Conservation (phyloP, 2,113 vertebrate species). For the Ardeotis arabs region DNA sequence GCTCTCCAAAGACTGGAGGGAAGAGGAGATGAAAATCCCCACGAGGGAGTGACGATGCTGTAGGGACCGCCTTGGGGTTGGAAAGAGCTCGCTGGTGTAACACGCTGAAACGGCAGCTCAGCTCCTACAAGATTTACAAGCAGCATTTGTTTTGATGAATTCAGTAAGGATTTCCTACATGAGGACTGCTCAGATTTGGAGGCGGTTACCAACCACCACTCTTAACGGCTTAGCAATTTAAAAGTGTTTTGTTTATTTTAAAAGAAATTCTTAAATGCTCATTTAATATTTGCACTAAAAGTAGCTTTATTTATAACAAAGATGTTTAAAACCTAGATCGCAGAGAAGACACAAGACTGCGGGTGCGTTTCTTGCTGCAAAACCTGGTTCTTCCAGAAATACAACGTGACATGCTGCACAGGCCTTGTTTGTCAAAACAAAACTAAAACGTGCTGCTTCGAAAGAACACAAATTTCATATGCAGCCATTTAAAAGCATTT, state of each 20-base stretch:
- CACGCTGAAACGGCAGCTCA: not conserved
- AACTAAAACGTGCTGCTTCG: no score
- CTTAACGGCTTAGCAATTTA: not conserved
- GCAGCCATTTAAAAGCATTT: not conserved
- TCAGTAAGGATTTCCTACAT: not conserved
- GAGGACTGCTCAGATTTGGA: not conserved
- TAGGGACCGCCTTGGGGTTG: not conserved
- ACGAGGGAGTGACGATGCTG: rapidly evolving
- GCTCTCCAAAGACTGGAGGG: not conserved
- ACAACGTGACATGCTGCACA: not conserved
- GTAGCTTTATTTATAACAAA: not conserved
- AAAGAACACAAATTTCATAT: not conserved
- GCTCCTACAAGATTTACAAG: not conserved
- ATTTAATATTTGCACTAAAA: not conserved
- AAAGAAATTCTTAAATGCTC: not conserved
- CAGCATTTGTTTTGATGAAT: not conserved
- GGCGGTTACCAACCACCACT: not conserved
- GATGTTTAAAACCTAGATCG: not conserved
- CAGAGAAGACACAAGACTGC: no score
- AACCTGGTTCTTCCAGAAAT: not conserved
- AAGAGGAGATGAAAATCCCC: not conserved
- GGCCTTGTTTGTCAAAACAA: not conserved
- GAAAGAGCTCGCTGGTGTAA: not conserved
- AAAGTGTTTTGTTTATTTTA: not conserved
- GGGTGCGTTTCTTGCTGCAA: no score